phyloP scores from a whole-genome alignment of 2,888 invertebrate species.

The Rhynchonema sp. region DNA sequence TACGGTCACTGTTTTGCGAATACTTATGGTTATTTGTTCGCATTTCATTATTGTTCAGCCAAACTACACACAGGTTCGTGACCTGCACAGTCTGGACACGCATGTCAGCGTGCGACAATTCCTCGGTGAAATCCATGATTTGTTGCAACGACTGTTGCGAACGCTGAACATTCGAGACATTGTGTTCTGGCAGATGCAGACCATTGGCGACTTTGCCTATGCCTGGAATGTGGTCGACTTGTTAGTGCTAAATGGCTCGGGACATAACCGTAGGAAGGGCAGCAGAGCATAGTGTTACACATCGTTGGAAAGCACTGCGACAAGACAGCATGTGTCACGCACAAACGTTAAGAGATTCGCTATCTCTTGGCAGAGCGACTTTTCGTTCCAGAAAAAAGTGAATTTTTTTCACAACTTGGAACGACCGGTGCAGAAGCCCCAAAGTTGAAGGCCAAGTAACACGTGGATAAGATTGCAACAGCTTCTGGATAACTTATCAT shows the following conservation, averaged over 20 bases:
- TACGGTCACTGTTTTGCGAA: no score
- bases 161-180: slow-evolving; percentile 76
- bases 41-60: neutral
- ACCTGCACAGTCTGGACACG: slow-evolving; percentile 73
- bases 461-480: no score
- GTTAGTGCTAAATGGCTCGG: slow-evolving; percentile 20
- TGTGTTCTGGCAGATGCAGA: slow-evolving; percentile 65
- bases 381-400: neutral
- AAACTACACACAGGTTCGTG: no score
- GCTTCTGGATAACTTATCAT: no score
- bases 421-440: no score
- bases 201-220: slow-evolving; percentile 74
- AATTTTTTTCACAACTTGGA: neutral
- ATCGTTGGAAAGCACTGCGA: no score
- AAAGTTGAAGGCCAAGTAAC: no score
- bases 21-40: neutral
- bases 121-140: slow-evolving; percentile 59
- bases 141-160: slow-evolving; percentile 64
- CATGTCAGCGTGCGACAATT: slow-evolving; percentile 78
- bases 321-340: no score
- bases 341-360: no score
- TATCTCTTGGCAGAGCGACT: no score
- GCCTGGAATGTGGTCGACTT: slow-evolving; percentile 79
- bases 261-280: no score
- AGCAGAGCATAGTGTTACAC: no score